These are phyloP conservation scores for Lates calcarifer DNA, from an alignment of 2,113 vertebrate species.

Conservation along the genomic window DNA sequence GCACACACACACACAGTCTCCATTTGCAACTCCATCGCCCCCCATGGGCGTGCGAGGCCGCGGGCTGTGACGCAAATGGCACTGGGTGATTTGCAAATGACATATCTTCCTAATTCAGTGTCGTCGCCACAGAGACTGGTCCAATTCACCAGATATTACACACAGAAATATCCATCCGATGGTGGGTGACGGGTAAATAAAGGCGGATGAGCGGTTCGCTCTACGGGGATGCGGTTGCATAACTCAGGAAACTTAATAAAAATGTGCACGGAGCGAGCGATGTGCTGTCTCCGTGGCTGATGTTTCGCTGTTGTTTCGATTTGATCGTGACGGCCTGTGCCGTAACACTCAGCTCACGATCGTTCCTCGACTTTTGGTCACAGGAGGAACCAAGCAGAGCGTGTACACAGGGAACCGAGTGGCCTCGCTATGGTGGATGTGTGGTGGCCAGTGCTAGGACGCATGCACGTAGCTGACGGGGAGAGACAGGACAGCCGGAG, in stretches of 20 bases:
- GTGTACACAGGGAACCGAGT: slow-evolving; percentile 57
- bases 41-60: slow-evolving; percentile 81
- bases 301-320: slow-evolving; percentile 45
- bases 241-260: slow-evolving; percentile 83
- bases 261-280: slow-evolving; percentile 60
- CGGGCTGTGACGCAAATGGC: slow-evolving; percentile 83
- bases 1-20: slow-evolving; percentile 72
- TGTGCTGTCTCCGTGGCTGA: slow-evolving; percentile 42
- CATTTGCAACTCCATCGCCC: slow-evolving; percentile 82
- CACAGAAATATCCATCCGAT: slow-evolving; percentile 40
- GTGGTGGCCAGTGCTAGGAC: slow-evolving; percentile 78
- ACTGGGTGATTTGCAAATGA: slow-evolving; percentile 79
- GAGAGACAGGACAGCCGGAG: slow-evolving; percentile 74
- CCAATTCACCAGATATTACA: slow-evolving; percentile 38
- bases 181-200: slow-evolving; percentile 57
- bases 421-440: slow-evolving; percentile 76
- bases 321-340: slow-evolving; percentile 42
- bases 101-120: slow-evolving; percentile 66
- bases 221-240: slow-evolving; percentile 79
- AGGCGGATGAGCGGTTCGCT: slow-evolving; percentile 69
- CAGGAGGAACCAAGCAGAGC: slow-evolving; percentile 67
- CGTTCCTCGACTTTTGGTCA: slow-evolving; percentile 63
- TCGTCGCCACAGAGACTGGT: slow-evolving; percentile 42
- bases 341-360: slow-evolving; percentile 39
- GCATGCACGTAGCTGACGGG: slow-evolving; percentile 79